Conservation (phyloP, 2,113 vertebrate species). For the Chaetura pelagica region DNA sequence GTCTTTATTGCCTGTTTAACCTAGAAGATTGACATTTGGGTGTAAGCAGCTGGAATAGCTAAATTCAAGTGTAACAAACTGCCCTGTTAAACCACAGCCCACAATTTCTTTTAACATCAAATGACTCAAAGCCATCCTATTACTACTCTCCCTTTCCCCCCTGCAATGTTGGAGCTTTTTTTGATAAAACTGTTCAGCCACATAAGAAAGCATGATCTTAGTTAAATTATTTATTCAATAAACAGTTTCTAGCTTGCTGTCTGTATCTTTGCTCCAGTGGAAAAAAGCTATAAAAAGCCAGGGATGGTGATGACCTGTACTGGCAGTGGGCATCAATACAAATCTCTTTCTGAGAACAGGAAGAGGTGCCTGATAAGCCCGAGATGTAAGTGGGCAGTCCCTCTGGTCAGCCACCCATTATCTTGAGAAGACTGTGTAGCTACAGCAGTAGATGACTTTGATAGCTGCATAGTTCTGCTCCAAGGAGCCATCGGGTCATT, state of each 20-base stretch:
- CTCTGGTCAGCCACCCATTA: rapidly evolving
- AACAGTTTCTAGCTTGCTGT: neutral
- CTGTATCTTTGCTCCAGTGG: constrained; percentile 1
- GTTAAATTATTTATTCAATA: neutral
- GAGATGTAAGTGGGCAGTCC: neutral
- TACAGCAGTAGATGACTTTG: neutral
- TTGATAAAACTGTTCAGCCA: neutral
- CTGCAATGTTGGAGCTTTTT: neutral
- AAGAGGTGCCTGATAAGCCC: neutral
- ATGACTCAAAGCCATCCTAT: neutral
- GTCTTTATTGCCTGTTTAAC: neutral
- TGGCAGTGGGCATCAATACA: neutral
- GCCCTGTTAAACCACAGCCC: neutral
- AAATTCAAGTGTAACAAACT: neutral
- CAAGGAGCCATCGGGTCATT: neutral
- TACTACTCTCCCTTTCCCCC: neutral
- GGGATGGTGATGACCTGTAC: neutral
- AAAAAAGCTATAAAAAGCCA: neutral
- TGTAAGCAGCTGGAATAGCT: neutral
- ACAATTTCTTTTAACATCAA: neutral
- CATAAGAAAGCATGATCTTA: neutral
- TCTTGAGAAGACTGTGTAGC: neutral
- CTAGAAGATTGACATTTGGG: neutral
- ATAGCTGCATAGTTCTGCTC: neutral
- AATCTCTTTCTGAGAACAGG: neutral